Evolutionary conservation across 2,888 invertebrate genomes (phyloP), one percentile per base, ranked within the genome.

Genomic region (Tuta absoluta): DNA sequence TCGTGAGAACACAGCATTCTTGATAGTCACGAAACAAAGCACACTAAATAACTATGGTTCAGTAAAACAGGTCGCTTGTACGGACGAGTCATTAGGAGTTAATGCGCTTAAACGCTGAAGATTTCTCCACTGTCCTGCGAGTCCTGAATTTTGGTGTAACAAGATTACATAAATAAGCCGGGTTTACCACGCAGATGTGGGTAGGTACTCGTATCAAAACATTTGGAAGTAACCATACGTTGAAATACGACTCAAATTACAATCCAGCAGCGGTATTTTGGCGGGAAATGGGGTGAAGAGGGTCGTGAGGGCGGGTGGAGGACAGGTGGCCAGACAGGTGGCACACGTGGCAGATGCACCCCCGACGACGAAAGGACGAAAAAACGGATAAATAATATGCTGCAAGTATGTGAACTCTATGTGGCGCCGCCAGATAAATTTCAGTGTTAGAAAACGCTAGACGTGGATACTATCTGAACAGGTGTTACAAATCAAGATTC

Each of bases 281-380:
- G 49, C 45, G 17, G 37, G 51, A 60, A 23, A 45, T 45, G 53
- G 69, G 72, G 70, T 56, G 65, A 60, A 70, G 71, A 72, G 74
- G 75, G 53, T 63, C 65, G 71, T 12, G 23, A 53, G 65, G 64
- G 66, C 65, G 69, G 70, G 67, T 67, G 62, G 64, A 58, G 33
- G 68, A 68, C 76, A 75, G 77, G 75, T 75, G 67, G 58, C 24
- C 53, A 63, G 68, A 71, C 85, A 86, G 84, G 81, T 85, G 17
- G 63, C 61, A 69, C 80, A 77, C 77, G 78, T 78, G 78, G 70
- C 66, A 63, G 64, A 67, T 66, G 65, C 49, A 53, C 33, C 19
- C 7, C 56, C 56, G 23, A 7, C 41, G 19, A 24, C 23, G 51
- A 14, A 51, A 17, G 23, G 21, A 38, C 38, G 2, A 57, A 28